phyloP scores from a whole-genome alignment of 2,797 vertebrate genomes.

The Peromyscus nudipes region DNA sequence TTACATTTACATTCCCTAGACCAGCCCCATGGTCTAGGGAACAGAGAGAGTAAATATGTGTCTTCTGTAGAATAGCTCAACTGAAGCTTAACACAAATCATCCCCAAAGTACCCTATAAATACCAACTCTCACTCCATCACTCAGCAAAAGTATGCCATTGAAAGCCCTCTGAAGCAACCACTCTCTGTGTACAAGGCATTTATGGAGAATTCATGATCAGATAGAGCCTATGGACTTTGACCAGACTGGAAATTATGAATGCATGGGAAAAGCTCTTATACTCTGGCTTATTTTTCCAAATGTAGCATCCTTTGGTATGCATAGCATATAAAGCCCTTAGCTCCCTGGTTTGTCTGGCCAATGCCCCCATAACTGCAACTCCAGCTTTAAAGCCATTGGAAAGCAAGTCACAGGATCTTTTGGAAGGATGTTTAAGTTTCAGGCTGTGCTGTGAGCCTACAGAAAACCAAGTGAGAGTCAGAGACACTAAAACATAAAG shows the following conservation, averaged over 20 bases:
- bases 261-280: conserved; percentile 16
- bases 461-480: conserved; percentile 61
- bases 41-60: conserved; percentile 7
- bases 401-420: conserved; percentile 53
- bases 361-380: neutral
- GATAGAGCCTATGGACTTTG: neutral
- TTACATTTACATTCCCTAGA: neutral
- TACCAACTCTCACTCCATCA: conserved; percentile 43
- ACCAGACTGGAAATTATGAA: conserved; percentile 57
- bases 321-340: conserved; percentile 33
- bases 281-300: conserved; percentile 58
- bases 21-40: neutral
- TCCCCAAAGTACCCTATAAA: conserved; percentile 65
- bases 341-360: neutral
- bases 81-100: conserved; percentile 55
- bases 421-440: conserved; percentile 51
- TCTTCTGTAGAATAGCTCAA: conserved; percentile 48
- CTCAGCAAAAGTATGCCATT: conserved; percentile 50
- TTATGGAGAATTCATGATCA: conserved; percentile 58
- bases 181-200: neutral
- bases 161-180: conserved; percentile 28
- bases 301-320: conserved; percentile 26
- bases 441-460: conserved; percentile 41
- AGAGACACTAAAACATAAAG: conserved; percentile 49
- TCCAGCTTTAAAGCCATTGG: conserved; percentile 38